These are phyloP conservation scores for Hydrozoanthus gracilis DNA, from an alignment of 92 coral and sea anemone genomes.

Conservation along the genomic window DNA sequence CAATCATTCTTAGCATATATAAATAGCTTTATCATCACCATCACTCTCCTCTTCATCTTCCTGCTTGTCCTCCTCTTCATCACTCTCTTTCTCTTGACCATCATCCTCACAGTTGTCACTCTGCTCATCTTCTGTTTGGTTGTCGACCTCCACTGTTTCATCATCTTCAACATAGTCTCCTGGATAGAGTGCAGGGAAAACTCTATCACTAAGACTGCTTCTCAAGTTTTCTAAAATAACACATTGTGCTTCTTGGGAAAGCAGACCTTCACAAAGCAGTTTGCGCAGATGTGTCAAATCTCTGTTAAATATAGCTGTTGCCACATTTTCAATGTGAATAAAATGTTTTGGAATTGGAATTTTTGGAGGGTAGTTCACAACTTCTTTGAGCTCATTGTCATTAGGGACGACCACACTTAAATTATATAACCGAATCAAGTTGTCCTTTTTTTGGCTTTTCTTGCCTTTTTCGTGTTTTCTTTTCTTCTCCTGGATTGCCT, in stretches of 20 bases:
- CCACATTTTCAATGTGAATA: neutral
- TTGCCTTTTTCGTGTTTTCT: too few relatives aligned
- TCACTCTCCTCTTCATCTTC: too few relatives aligned
- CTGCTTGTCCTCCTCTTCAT: neutral
- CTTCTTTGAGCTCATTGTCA: neutral
- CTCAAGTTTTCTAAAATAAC: neutral
- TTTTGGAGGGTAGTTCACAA: neutral
- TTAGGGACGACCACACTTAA: neutral
- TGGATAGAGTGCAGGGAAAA: neutral
- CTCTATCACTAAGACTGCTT: neutral
- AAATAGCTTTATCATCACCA: neutral
- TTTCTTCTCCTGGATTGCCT: neutral
- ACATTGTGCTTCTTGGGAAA: neutral
- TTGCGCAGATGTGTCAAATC: neutral
- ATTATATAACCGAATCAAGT: neutral
- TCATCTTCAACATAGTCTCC: neutral
- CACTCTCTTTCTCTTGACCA: neutral
- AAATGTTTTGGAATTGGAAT: neutral
- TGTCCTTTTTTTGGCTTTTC: neutral
- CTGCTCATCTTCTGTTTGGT: too few relatives aligned
- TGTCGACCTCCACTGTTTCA: neutral
- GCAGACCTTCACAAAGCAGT: neutral
- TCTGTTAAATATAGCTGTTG: neutral
- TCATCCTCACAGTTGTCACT: neutral
- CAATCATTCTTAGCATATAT: neutral